Evolutionary conservation across 2,797 vertebrate species (phyloP), one percentile per base, ranked within the genome.

Genomic region (Lutjanus campechanus): DNA sequence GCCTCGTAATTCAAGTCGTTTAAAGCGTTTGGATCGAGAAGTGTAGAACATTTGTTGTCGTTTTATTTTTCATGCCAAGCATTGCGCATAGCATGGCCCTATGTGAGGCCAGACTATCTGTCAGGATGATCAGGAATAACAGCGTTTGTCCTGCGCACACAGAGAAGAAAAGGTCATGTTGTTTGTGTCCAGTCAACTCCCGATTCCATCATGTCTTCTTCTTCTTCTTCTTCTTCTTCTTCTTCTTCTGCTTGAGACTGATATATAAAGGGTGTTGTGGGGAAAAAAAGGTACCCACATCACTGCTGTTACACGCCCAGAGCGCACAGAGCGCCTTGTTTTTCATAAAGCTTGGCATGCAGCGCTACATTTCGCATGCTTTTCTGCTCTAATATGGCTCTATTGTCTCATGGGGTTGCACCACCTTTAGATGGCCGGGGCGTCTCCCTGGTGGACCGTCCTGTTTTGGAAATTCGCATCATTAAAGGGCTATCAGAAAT

Each of bases 401-500:
- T 43, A 67, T 84, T 85, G 85, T 89, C 79, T 91, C 87, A 7
- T 40, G 80, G 64, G 78, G 65, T 77, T 76, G 76, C 64, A 56
- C 60, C 85, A 90, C 79, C 77, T 91, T 78, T 74, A 79, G 83
- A 79, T 73, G 64, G 72, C 66, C 19, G n/a, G 73, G 81, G 83
- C 74, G 87, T 87, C 83, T 83, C 81, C 76, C 71, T 51, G 61
- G 69, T 81, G 79, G 63, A 79, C 61, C 47, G 20, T 53, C 80
- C 72, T 73, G 68, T 81, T 83, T 36, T 86, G 88, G 87, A 87
- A 85, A 88, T 86, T 53, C 76, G 77, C 85, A 79, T 87, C 84
- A 89, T 89, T 89, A 91, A 89, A 87, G 69, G 54, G 53, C 76
- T 69, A 88, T 92, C 89, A 87, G 85, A 82, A 76, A 85, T 89